A percentile compares a stretch with the other conserved stretches of the same genome.
These are phyloP conservation scores for Notarius lentiginosus DNA, from an alignment of 2,113 vertebrate species.

Conservation along the genomic window DNA sequence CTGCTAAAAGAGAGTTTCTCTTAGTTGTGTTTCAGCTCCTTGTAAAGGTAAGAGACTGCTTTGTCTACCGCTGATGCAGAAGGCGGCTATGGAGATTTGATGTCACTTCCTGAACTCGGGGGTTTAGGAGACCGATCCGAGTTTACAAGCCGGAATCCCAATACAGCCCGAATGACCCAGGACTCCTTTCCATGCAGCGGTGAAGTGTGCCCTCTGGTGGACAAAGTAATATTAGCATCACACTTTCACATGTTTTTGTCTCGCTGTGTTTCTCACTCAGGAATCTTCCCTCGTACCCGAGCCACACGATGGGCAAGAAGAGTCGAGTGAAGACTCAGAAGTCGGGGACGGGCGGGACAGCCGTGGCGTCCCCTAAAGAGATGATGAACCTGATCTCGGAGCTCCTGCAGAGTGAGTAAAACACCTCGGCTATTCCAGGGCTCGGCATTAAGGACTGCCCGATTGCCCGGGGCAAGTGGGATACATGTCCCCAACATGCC, in stretches of 20 bases:
- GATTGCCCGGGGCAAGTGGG: no score
- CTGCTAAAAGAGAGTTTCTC: no score
- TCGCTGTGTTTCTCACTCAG: background rate
- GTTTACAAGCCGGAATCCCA: background rate
- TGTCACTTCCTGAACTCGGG: background rate
- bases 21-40: no score
- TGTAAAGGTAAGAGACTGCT: no score
- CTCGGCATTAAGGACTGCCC: no score
- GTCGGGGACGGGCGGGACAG: conserved; percentile 84
- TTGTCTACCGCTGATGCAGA: background rate
- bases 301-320: conserved; percentile 87
- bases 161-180: background rate
- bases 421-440: background rate
- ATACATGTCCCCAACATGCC: no score
- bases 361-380: conserved; percentile 88
- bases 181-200: background rate
- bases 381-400: conserved; percentile 91
- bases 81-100: background rate
- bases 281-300: conserved; percentile 26
- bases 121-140: no score
- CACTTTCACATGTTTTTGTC: background rate
- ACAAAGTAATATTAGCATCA: background rate
- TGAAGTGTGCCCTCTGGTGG: background rate
- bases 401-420: conserved; percentile 88
- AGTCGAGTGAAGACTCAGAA: conserved; percentile 97